Base-by-base conservation (phyloP, 2,888 invertebrate genomes). In the Cataglyphis cursor region DNA sequence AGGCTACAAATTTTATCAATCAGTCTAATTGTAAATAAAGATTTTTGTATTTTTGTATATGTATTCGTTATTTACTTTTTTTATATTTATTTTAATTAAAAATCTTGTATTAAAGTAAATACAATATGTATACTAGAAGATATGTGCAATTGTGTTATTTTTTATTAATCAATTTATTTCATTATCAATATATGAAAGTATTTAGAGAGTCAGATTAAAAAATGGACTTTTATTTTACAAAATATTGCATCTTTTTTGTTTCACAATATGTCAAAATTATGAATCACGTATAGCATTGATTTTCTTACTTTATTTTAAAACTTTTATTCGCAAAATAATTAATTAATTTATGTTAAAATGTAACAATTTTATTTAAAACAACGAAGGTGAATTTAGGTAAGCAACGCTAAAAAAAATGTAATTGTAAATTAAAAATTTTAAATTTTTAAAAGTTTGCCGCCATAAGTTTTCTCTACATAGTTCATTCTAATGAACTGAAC, bases 1-100 rank as follows among this genome's bases (percentile, higher is more conserved):
- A 44, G 61, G 31, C 9, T 59, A 59, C 59, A 61, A 61, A 59
- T 70, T 78, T 4, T 41, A 4, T 2, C 28, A 10, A n/a, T 78
- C 41, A 57, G 15, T 66, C 6, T 57, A 9, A 78, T 44, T 21
- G 0, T 54, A 41, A 54, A 24, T 0, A 28, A 38, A 62, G 31
- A 57, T 62, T 74, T 31, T 9, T 9, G 6, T 35, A 51, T 6
- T 21, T 28, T 28, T 28, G 28, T 28, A 28, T 28, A 28, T 28
- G 28, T 35, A 75, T 64, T 41, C 44, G 41, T 28, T n/a, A 12
- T 15, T 44, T 0, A 21, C n/a, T 74, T 31, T 24, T 15, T n/a
- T 21, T n/a, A 41, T 38, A 59, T 44, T n/a, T 38, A 15, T 24
- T 18, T 57, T 4, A 70, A 51, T 31, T 15, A 31, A 48, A 48